Evolutionary conservation across 1,140 invertebrate species (phyloP), one percentile per base, ranked within the genome.

Genomic region (Sminthurinus signatus): DNA sequence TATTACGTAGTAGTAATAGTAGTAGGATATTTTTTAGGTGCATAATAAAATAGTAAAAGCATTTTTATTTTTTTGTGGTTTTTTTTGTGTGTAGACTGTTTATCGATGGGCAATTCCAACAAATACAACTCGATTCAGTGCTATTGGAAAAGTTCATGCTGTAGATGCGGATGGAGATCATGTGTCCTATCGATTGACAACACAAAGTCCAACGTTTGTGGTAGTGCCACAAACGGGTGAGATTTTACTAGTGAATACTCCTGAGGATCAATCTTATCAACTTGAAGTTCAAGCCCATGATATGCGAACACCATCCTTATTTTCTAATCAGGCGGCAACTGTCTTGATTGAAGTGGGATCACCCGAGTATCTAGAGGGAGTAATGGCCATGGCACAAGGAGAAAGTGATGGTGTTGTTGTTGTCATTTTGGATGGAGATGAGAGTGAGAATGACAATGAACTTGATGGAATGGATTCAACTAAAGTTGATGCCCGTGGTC

Each of bases 181-280:
- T 64, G 82, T 94, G 3, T 86, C 89, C 14, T 96, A 93, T 75
- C 85, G 85, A 59, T 76, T 93, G 17, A 80, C 83, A n/a, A 83
- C 85, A 1, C 85, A 87, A 1, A 90, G 83, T 52, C 88, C 89
- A 69, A 76, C 87, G 29, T 83, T 90, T 12, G 87, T 93, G 10
- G 86, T 95, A 62, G 88, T 94, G 0, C 92, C 92, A 0, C 91
- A 94, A 78, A 94, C 91, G 1, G 92, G 92, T 1, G 88, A 93
- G 74, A 76, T 96, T 1, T 82, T 94, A 70, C 75, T 94, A 5
- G 85, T 85, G 12, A 87, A 85, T 5, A 86, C 89, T 65, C 73
- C 73, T 0, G 85, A 86, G 0, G 64, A 68, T 23, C 76, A 79
- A 8, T 71, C 67, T 0, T 73, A 77, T 12, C 83, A 85, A 51